phyloP scores from a whole-genome alignment of 2,113 vertebrate genomes.

The Laticauda colubrina region DNA sequence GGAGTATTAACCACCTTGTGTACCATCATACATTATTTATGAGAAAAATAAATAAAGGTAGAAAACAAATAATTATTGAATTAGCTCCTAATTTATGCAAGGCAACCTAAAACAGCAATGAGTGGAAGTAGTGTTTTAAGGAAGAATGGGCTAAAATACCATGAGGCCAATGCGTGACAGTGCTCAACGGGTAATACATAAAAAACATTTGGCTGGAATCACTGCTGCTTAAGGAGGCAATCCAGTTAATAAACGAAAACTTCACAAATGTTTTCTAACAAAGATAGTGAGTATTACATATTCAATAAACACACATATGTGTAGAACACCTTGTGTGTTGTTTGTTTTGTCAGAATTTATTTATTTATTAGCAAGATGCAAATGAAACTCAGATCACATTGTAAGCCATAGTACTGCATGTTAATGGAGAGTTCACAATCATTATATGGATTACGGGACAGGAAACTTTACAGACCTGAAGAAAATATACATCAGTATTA shows the following conservation, averaged over 20 bases:
- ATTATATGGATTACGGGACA: not conserved
- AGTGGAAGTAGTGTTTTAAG: not conserved
- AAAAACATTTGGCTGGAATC: not conserved
- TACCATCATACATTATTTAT: not conserved
- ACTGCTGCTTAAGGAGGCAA: not conserved
- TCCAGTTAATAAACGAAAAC: not conserved
- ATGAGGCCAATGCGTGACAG: not conserved
- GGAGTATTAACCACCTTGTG: not conserved
- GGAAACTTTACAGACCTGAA: not conserved
- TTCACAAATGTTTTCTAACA: not conserved
- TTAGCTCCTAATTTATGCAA: not conserved
- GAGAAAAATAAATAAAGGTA: not conserved
- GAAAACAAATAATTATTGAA: not conserved
- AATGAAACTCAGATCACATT: not conserved
- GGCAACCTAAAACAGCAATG: not conserved
- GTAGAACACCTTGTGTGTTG: not conserved
- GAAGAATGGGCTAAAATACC: not conserved
- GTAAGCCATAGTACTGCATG: not conserved
- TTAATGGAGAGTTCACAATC: not conserved
- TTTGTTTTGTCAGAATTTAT: not conserved
- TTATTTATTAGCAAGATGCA: not conserved
- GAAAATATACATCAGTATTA: not conserved
- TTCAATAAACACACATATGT: not conserved
- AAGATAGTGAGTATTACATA: not conserved
- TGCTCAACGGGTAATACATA: not conserved